These are phyloP conservation scores for Melanostoma mellinum DNA, from an alignment of 2,888 invertebrate species.

Conservation along the genomic window DNA sequence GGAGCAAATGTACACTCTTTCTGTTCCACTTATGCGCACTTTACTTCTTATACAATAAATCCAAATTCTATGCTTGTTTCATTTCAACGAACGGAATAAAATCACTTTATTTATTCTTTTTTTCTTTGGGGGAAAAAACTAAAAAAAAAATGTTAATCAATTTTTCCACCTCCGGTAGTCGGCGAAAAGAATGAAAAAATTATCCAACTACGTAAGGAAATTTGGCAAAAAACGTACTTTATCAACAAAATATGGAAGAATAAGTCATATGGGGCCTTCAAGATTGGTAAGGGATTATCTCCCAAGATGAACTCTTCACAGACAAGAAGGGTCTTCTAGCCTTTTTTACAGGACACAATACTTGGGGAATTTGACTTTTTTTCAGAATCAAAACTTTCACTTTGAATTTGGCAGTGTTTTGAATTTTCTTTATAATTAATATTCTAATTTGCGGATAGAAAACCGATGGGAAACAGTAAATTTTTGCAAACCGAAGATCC, in stretches of 20 bases:
- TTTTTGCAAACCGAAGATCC: constrained; percentile 65
- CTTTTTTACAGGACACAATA: too few relatives aligned
- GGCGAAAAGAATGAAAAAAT: constrained; percentile 54
- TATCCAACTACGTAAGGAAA: constrained; percentile 60
- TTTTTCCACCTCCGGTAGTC: constrained; percentile 65
- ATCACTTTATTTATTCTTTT: constrained; percentile 58
- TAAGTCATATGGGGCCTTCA: neutral
- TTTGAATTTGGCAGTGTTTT: constrained; percentile 1
- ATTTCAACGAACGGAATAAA: constrained; percentile 25
- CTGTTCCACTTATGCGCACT: constrained; percentile 33
- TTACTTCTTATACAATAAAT: constrained; percentile 24
- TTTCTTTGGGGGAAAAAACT: constrained; percentile 35
- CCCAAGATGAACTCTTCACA: too few relatives aligned
- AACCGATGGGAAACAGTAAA: constrained; percentile 39
- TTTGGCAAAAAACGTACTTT: constrained; percentile 41
- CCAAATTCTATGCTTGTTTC: constrained; percentile 26
- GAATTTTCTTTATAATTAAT: neutral
- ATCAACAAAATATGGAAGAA: constrained; percentile 7
- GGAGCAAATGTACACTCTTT: constrained; percentile 46
- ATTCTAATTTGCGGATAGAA: constrained; percentile 38
- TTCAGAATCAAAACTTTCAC: constrained; percentile 9
- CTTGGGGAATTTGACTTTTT: neutral
- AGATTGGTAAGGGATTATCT: neutral
- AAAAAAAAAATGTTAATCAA: constrained; percentile 64
- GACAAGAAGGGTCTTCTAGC: too few relatives aligned